A percentile compares a stretch with the other conserved stretches of the same genome.
phyloP scores from a whole-genome alignment of 2,113 vertebrate species.

The Phoenicopterus ruber region DNA sequence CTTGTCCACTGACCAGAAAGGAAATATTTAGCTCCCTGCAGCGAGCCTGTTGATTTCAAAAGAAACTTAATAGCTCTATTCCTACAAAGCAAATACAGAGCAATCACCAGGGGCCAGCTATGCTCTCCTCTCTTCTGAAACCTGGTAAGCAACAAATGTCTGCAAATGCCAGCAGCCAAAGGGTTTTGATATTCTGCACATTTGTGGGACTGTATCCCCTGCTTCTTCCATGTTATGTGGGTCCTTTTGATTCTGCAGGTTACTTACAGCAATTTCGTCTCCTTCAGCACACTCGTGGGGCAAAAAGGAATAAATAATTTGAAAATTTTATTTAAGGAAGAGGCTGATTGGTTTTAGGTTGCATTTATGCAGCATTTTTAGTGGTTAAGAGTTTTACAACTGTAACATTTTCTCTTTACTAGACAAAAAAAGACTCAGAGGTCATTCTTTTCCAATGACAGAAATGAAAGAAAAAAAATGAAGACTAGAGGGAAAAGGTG shows the following conservation, averaged over 20 bases:
- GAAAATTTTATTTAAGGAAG: neutral
- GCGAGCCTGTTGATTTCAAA: slow-evolving; percentile 13
- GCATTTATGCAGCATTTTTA: neutral
- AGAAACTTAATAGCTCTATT: slow-evolving; percentile 10
- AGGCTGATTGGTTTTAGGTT: neutral
- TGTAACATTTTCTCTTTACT: neutral
- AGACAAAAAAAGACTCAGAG: neutral
- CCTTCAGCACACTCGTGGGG: neutral
- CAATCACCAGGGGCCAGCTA: neutral
- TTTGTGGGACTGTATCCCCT: neutral
- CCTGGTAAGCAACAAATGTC: neutral
- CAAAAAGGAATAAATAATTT: neutral
- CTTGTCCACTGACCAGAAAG: slow-evolving; percentile 6
- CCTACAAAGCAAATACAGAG: slow-evolving; percentile 19
- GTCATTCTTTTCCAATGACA: neutral
- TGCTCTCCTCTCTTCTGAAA: neutral
- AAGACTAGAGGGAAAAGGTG: neutral
- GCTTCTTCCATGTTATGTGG: neutral
- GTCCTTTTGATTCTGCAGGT: neutral
- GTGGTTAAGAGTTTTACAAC: neutral
- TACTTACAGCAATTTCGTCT: neutral
- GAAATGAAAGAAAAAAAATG: neutral
- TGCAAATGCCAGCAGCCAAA: slow-evolving; percentile 9
- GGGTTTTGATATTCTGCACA: neutral
- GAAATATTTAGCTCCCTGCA: slow-evolving; percentile 1